Evolutionary conservation across 2,113 vertebrate species (phyloP).

Genomic region (Callionymus lyra): DNA sequence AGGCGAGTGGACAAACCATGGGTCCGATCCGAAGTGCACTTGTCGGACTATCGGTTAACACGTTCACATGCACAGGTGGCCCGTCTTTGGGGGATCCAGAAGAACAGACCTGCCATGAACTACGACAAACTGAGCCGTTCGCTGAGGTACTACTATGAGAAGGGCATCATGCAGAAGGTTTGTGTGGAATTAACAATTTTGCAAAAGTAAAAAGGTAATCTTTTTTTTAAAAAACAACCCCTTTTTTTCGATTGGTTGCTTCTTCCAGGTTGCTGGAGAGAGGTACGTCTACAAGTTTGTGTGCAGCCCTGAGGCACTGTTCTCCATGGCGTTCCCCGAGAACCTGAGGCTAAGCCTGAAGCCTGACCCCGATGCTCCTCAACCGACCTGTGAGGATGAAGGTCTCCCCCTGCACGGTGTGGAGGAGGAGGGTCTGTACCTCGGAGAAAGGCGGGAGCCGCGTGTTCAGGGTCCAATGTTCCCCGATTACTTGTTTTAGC

Average conservation of each 20-base stretch:
- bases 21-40: neutral
- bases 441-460: conserved; percentile 72
- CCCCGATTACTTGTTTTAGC: conserved; percentile 77
- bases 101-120: conserved; percentile 94
- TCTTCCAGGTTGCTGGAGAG: conserved; percentile 81
- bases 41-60: too few species aligned
- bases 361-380: conserved; percentile 63
- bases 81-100: conserved; percentile 91
- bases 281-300: conserved; percentile 95
- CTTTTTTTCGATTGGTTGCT: neutral
- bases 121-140: conserved; percentile 95
- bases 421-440: conserved; percentile 76
- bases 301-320: conserved; percentile 87
- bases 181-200: conserved; percentile 14
- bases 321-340: conserved; percentile 90
- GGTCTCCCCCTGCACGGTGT: conserved; percentile 72
- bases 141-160: conserved; percentile 91
- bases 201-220: neutral
- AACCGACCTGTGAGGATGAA: conserved; percentile 58
- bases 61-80: conserved; percentile 69
- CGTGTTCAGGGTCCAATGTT: conserved; percentile 68
- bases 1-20: conserved; percentile 62
- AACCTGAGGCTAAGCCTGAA: conserved; percentile 86
- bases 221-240: too few species aligned
- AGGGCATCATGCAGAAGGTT: conserved; percentile 98